phyloP scores from a whole-genome alignment of 2,888 invertebrate genomes.

The Acleris laterana region DNA sequence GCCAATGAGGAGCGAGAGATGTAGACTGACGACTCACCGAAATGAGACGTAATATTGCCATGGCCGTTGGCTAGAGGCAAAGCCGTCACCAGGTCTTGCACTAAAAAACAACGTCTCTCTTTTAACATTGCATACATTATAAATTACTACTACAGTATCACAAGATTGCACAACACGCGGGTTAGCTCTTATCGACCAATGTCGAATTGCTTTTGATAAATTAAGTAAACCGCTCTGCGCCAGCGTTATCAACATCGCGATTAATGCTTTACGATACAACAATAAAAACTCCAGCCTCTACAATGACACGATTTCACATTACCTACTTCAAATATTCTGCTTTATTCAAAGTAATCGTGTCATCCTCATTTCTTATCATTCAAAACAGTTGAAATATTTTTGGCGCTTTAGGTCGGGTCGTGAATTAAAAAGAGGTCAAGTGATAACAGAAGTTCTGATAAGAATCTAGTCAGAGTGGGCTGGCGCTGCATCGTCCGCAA shows the following conservation, averaged over 20 bases:
- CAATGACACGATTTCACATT: conserved; percentile 12
- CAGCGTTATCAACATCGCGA: conserved; percentile 44
- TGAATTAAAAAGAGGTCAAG: conserved; percentile 73
- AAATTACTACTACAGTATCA: conserved; percentile 56
- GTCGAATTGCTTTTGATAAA: conserved; percentile 47
- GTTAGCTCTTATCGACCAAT: conserved; percentile 45
- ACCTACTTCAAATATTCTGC: conserved; percentile 7
- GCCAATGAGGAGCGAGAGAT: conserved; percentile 76
- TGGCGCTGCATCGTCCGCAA: conserved; percentile 58
- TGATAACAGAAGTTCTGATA: conserved; percentile 78
- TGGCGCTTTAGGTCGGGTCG: conserved; percentile 57
- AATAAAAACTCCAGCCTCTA: conserved; percentile 18
- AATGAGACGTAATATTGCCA: conserved; percentile 83
- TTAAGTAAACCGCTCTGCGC: conserved; percentile 40
- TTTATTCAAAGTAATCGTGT: conserved; percentile 19
- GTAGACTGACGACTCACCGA: conserved; percentile 82
- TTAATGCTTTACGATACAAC: conserved; percentile 36
- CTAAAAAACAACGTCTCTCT: conserved; percentile 83
- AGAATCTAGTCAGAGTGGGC: conserved; percentile 74
- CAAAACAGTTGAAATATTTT: conserved; percentile 41
- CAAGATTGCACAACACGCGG: conserved; percentile 40
- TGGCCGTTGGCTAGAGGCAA: conserved; percentile 84
- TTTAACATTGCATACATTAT: conserved; percentile 74
- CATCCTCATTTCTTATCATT: conserved; percentile 35
- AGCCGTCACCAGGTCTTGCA: conserved; percentile 85